These are phyloP conservation scores for Alloscopus bannaensis DNA, from an alignment of 2,888 invertebrate species.

Conservation along the genomic window DNA sequence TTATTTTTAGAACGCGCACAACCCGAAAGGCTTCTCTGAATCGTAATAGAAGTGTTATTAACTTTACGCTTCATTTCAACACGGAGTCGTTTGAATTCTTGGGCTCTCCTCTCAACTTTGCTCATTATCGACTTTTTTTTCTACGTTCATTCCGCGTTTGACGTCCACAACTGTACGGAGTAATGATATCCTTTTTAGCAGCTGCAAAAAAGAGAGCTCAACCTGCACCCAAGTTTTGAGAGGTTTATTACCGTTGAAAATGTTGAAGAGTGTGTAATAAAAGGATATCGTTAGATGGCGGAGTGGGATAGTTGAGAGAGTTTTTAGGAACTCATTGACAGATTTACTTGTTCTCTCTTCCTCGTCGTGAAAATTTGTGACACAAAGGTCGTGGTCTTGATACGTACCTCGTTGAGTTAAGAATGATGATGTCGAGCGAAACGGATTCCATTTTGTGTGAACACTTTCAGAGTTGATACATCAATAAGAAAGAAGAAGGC, in stretches of 20 bases:
- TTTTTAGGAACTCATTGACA: conserved; percentile 60
- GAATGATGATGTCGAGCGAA: conserved; percentile 35
- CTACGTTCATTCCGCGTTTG: conserved; percentile 29
- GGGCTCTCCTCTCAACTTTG: conserved; percentile 40
- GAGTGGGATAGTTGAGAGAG: conserved; percentile 4
- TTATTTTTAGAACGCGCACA: too few relatives aligned
- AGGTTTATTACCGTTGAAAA: background rate
- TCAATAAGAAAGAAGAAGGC: conserved; percentile 8
- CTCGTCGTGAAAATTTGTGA: conserved; percentile 51
- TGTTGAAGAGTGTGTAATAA: background rate
- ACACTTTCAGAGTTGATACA: conserved; percentile 1
- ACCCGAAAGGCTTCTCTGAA: background rate
- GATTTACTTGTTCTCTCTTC: conserved; percentile 62
- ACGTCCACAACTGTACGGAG: background rate
- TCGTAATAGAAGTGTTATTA: conserved; percentile 45
- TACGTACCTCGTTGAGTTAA: conserved; percentile 48
- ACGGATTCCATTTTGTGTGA: conserved; percentile 19
- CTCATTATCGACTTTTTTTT: conserved; percentile 52
- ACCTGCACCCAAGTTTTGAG: background rate
- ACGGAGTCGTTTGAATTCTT: conserved; percentile 52
- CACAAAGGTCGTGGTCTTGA: conserved; percentile 52
- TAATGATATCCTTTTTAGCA: conserved; percentile 12
- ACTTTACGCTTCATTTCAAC: conserved; percentile 55
- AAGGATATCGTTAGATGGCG: conserved; percentile 50
- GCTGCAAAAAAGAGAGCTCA: conserved; percentile 15